Base-by-base conservation (phyloP, 2,113 vertebrate genomes). In the Cavia aperea region DNA sequence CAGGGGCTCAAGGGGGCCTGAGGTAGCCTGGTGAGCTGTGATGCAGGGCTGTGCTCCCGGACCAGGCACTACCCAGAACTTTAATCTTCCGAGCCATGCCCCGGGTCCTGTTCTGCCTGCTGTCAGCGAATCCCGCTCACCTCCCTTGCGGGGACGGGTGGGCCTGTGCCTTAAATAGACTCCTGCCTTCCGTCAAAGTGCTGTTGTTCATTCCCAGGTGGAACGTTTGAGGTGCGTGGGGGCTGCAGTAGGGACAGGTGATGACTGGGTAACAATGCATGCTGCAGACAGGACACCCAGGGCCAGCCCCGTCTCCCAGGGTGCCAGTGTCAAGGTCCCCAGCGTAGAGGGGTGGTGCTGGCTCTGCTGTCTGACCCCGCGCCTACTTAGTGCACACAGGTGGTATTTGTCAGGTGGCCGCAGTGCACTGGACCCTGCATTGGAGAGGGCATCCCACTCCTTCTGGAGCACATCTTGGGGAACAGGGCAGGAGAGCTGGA, bases 101-200 rank as follows among this genome's bases (percentile, higher is more conserved):
- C 58, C 18, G 56, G 56, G 3, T 66, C 43, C 4, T 54, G 73
- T 84, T 96, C 90, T 83, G 94, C 86, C 0, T 16, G 93, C 88
- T 95, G 94, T 92, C 36, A 85, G 94, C 90, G 91, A 43, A 72
- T 56, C 56, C 46, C 24, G 5, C 36, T 4, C 49, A 1, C 73
- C 54, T 51, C 83, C 2, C 56, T 3, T 26, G 36, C 68, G 0
- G 36, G 72, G 75, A 39, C 79, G 70, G 36, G 12, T 5, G 12
- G 24, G 24, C 63, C 63, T 75, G 66, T 43, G 0, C 88, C 81
- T 88, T 60, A 73, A 91, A 88, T 93, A 95, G 93, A 92, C 21
- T 70, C 4, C 4, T 0, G 4, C 56, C 66, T 72, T 31, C 51
- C 63, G 8, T 39, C 75, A 43, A 15, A 70, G 83, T 36, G 84